A percentile compares a stretch with the other conserved stretches of the same genome.
Evolutionary conservation across 2,888 invertebrate species (phyloP).

Genomic region (Margaritifera margaritifera): DNA sequence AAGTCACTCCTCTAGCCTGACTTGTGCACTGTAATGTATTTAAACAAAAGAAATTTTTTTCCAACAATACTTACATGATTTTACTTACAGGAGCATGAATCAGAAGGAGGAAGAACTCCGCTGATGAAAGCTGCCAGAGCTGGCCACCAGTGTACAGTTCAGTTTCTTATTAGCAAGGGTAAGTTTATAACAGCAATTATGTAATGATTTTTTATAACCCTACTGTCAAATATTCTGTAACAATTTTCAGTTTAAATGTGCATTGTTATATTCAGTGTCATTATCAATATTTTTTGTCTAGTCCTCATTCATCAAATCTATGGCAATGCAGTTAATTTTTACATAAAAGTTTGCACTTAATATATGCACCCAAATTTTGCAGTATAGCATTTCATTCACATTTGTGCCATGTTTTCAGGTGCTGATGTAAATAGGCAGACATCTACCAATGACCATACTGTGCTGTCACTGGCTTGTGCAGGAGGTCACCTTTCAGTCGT

Average conservation of each 20-base stretch:
- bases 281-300: too few species aligned
- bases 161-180: conserved; percentile 91
- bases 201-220: background rate
- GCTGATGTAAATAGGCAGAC: conserved; percentile 86
- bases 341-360: too few species aligned
- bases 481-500: conserved; percentile 96
- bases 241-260: too few species aligned
- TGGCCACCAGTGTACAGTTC: conserved; percentile 95
- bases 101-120: conserved; percentile 97
- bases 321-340: too few species aligned
- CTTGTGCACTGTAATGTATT: background rate
- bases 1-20: background rate
- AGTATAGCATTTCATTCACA: too few species aligned
- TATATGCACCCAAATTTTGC: too few species aligned
- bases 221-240: background rate
- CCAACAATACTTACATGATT: conserved; percentile 3
- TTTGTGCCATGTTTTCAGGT: conserved; percentile 59
- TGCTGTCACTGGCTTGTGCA: conserved; percentile 95
- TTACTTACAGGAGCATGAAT: conserved; percentile 86
- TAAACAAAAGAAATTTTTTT: background rate
- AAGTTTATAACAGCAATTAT: background rate
- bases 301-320: too few species aligned
- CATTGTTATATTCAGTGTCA: background rate
- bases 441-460: conserved; percentile 97
- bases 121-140: conserved; percentile 99